phyloP scores from a whole-genome alignment of 2,113 vertebrate species.

The Xenopus laevis region DNA sequence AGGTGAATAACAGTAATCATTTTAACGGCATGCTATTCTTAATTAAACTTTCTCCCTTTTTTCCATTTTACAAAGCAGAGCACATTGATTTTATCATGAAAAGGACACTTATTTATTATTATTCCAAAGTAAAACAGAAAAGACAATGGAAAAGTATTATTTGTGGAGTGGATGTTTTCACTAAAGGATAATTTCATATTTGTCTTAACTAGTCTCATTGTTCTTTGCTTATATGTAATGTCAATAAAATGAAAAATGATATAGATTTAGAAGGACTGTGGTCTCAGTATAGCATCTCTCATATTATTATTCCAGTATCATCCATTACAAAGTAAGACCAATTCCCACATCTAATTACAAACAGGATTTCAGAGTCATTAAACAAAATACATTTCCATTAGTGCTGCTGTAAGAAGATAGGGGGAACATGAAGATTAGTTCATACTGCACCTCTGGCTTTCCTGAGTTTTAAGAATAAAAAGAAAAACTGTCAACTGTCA shows the following conservation, averaged over 20 bases:
- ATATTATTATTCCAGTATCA: constrained; percentile 89
- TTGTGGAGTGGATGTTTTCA: constrained; percentile 59
- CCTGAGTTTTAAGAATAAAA: constrained; percentile 58
- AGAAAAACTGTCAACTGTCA: not conserved
- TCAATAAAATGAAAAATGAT: constrained; percentile 83
- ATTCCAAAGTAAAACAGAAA: constrained; percentile 48
- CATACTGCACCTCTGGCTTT: constrained; percentile 58
- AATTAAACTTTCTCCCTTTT: constrained; percentile 9
- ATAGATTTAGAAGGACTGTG: constrained; percentile 69
- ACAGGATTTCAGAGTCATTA: constrained; percentile 88
- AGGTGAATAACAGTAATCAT: constrained; percentile 48
- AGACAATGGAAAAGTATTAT: constrained; percentile 34
- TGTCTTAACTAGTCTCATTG: constrained; percentile 74
- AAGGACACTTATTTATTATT: constrained; percentile 53
- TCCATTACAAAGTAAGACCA: constrained; percentile 86
- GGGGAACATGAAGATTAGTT: constrained; percentile 67
- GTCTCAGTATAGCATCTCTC: constrained; percentile 74
- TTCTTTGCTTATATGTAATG: constrained; percentile 66
- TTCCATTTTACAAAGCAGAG: constrained; percentile 45
- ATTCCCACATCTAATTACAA: constrained; percentile 93
- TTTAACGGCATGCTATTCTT: constrained; percentile 48
- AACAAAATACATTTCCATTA: constrained; percentile 88
- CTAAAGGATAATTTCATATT: constrained; percentile 63
- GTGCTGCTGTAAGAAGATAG: constrained; percentile 70
- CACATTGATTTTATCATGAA: constrained; percentile 43